A percentile compares a stretch with the other conserved stretches of the same genome.
These are phyloP conservation scores for Meloidogyne floridensis DNA, from an alignment of 1,140 invertebrate species.

Conservation along the genomic window DNA sequence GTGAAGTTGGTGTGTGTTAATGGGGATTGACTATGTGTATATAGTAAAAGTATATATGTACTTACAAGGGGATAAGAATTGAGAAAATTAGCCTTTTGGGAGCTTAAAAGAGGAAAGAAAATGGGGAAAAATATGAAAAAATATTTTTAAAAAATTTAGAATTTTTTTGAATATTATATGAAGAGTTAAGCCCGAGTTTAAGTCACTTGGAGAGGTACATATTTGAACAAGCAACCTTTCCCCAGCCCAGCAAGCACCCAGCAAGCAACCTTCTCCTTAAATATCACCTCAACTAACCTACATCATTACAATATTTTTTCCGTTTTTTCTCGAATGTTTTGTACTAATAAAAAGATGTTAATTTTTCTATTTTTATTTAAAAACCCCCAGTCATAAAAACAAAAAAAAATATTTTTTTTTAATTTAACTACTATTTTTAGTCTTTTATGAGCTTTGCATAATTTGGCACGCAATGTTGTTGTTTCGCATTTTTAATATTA, in stretches of 20 bases:
- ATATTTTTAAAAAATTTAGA: too few relatives aligned
- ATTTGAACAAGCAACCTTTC: too few relatives aligned
- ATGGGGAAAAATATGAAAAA: not conserved
- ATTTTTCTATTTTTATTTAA: not conserved
- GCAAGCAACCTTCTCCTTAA: too few relatives aligned
- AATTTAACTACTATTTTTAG: not conserved
- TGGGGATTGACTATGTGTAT: too few relatives aligned
- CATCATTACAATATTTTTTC: too few relatives aligned
- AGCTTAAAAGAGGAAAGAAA: not conserved
- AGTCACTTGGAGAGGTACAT: too few relatives aligned
- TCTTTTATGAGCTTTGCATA: not conserved
- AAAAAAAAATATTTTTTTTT: not conserved
- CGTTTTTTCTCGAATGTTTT: too few relatives aligned
- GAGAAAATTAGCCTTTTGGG: not conserved
- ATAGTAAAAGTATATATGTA: not conserved
- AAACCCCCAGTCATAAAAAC: not conserved
- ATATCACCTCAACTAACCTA: too few relatives aligned
- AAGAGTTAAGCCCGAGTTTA: too few relatives aligned
- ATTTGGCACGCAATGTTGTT: slow-evolving; percentile 6
- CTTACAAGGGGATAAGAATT: not conserved
- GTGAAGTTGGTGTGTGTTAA: not conserved
- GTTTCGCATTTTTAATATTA: not conserved
- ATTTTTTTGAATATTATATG: too few relatives aligned
- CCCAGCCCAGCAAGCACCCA: too few relatives aligned
- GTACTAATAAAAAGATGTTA: not conserved